Base-by-base conservation (phyloP, 2,797 vertebrate genomes). In the Lacerta agilis region DNA sequence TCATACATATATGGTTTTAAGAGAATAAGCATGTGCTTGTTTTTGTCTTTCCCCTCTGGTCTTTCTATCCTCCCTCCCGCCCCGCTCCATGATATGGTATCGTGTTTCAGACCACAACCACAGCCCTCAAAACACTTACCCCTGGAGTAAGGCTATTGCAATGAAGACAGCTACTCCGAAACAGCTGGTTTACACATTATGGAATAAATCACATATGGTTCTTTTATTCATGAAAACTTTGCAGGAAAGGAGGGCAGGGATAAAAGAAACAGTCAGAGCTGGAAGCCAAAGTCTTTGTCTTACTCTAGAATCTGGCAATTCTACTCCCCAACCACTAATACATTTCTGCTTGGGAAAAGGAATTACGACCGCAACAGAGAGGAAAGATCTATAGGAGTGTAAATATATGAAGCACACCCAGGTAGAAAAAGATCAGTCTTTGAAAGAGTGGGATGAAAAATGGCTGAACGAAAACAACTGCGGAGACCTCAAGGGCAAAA, bases 71-170 rank as follows among this genome's bases (percentile, higher is more conserved):
- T 61, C 38, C 5, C 0, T 55, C 49, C 49, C 13, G 3, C 13
- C 49, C 49, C 3, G 13, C 45, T n/a, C 3, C 64, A 81, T 79
- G 20, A 43, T 0, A 76, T 69, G 15, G 69, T 76, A 77, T 91
- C 36, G 2, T 23, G 81, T 88, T 93, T 94, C 86, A 13, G 20
- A 90, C 79, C 89, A 17, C 77, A 86, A 89, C 89, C n/a, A 49
- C 71, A 73, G 41, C 83, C 72, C 45, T 77, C 83, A 76, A 82
- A 89, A 66, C 18, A 82, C 61, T 84, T 88, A 84, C 67, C 71
- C 72, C 27, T 81, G 25, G 83, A 81, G 83, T 67, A 86, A 76
- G 33, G 23, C 58, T 67, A 66, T 69, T 66, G 55, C 67, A 89
- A 55, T 67, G 43, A 86, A 85, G 45, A 23, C 41, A 25, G 66